Conservation (phyloP, 2,888 invertebrate species). For the Rotaria magnacalcarata region DNA sequence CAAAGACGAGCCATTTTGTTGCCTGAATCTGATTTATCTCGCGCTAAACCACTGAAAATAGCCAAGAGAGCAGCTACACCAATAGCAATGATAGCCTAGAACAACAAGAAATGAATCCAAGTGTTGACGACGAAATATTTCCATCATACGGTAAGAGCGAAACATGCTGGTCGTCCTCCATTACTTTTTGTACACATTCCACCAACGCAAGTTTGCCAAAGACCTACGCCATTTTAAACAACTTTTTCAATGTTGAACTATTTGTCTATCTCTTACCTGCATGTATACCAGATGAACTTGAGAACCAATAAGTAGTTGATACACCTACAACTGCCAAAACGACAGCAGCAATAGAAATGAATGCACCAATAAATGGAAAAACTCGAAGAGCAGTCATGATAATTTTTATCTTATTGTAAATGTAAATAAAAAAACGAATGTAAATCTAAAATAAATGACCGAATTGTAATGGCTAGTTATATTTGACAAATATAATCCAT, state of each 20-base stretch:
- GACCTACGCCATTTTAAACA: background rate
- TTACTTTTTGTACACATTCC: background rate
- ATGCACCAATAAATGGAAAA: constrained; percentile 32
- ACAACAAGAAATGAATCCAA: too few relatives aligned
- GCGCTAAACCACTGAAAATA: background rate
- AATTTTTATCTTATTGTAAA: background rate
- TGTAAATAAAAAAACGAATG: background rate
- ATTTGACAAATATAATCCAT: background rate
- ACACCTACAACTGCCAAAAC: background rate
- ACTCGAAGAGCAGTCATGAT: constrained; percentile 11
- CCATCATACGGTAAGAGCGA: background rate
- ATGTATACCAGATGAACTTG: background rate
- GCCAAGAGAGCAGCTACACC: background rate
- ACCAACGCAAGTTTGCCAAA: background rate
- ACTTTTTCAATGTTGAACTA: too few relatives aligned
- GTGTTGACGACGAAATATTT: background rate
- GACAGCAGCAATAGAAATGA: constrained; percentile 9
- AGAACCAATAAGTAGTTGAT: constrained; percentile 23
- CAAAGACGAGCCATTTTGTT: constrained; percentile 29
- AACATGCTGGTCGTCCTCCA: background rate
- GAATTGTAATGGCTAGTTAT: background rate
- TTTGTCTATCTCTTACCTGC: too few relatives aligned
- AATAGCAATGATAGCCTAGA: background rate
- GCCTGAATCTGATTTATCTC: background rate
- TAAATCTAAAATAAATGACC: background rate